A percentile compares a stretch with the other conserved stretches of the same genome.
Evolutionary conservation across 2,113 vertebrate species (phyloP).

Genomic region (Lagopus leucura): DNA sequence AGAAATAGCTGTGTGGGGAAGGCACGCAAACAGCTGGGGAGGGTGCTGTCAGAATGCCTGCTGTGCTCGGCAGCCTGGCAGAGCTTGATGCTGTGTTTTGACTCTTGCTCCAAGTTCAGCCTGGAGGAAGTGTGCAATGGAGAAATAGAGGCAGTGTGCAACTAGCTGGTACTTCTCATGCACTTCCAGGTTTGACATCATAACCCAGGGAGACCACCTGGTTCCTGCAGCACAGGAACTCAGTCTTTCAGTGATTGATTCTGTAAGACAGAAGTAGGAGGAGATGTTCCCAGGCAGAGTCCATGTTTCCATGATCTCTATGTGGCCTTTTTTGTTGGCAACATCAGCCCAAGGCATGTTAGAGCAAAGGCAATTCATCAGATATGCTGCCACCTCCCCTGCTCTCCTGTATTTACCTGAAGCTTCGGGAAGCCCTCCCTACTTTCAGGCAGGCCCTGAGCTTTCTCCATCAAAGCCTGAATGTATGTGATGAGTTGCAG

Average conservation of each 20-base stretch:
- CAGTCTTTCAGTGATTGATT: background rate
- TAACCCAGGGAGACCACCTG: background rate
- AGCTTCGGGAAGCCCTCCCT: background rate
- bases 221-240: background rate
- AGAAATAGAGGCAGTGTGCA: background rate
- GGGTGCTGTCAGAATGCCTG: background rate
- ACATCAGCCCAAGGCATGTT: background rate
- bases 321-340: background rate
- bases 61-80: background rate
- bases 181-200: background rate
- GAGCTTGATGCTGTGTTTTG: background rate
- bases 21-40: rapidly evolving
- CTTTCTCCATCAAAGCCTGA: background rate
- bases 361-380: background rate
- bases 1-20: background rate
- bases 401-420: background rate
- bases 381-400: background rate
- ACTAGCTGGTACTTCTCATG: background rate
- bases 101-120: background rate
- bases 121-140: background rate
- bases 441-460: background rate
- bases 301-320: background rate
- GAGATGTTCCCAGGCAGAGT: background rate
- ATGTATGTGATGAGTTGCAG: rapidly evolving
- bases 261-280: background rate